Conservation (phyloP, 2,113 vertebrate species). For the Myiopsitta monachus region DNA sequence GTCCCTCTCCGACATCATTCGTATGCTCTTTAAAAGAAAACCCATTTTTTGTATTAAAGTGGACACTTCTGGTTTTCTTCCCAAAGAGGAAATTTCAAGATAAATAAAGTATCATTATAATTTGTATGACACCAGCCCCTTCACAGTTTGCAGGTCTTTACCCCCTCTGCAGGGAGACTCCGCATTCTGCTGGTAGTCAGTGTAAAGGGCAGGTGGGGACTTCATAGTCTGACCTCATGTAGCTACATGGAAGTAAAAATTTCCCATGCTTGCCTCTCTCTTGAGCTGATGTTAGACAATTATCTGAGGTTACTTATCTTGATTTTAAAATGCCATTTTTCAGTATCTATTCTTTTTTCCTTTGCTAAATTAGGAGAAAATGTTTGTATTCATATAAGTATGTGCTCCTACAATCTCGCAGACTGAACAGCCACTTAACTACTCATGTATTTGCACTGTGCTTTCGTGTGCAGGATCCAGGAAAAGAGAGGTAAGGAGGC, state of each 20-base stretch:
- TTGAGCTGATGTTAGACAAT: background rate
- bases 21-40: background rate
- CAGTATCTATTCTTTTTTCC: background rate
- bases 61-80: background rate
- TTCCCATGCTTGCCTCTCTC: background rate
- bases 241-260: background rate
- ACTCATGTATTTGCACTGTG: conserved; percentile 1
- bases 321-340: background rate
- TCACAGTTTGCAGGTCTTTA: background rate
- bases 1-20: background rate
- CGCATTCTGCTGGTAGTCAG: fast-evolving
- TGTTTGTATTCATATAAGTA: conserved; percentile 14
- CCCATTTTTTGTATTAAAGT: background rate
- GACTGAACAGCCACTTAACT: conserved; percentile 30
- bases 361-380: background rate
- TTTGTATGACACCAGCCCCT: background rate
- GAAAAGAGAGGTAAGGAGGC: background rate
- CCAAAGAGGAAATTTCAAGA: background rate
- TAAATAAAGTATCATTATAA: background rate
- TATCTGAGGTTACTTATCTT: background rate
- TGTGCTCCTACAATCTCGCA: background rate
- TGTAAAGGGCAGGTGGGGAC: background rate
- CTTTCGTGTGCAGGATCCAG: background rate
- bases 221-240: background rate
- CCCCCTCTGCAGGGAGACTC: background rate